These are phyloP conservation scores for Galbula dea DNA, from an alignment of 2,113 vertebrate species.

Conservation along the genomic window DNA sequence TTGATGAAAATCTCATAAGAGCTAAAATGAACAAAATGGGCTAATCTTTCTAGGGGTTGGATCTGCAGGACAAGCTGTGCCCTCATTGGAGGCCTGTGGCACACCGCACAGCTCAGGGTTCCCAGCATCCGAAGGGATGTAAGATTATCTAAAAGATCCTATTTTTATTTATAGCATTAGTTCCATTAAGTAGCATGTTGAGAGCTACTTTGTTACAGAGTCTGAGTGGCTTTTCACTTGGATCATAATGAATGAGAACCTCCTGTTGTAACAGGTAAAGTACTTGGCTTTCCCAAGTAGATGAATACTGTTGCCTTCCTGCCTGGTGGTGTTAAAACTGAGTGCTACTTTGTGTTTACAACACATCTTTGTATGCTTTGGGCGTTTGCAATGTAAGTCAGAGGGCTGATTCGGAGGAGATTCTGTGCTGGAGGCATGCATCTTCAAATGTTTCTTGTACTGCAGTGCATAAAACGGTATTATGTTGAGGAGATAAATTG, in stretches of 20 bases:
- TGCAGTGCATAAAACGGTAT: not conserved
- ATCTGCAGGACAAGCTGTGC: rapidly evolving
- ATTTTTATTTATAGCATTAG: not conserved
- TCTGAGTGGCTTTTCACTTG: not conserved
- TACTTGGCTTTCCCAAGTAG: not conserved
- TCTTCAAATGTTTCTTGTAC: not conserved
- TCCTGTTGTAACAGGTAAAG: not conserved
- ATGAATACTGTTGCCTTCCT: not conserved
- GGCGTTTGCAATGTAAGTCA: not conserved
- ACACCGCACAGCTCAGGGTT: rapidly evolving
- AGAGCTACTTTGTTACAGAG: not conserved
- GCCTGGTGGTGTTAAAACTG: not conserved
- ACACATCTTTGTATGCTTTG: not conserved
- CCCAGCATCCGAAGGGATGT: not conserved
- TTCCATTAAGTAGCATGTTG: not conserved
- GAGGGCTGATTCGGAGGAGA: not conserved
- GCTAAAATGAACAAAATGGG: not conserved
- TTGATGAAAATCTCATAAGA: not conserved
- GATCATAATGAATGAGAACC: not conserved
- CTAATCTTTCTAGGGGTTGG: not conserved
- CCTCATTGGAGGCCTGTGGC: not conserved
- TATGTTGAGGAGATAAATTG: not conserved
- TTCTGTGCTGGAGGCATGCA: rapidly evolving
- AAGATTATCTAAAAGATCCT: not conserved
- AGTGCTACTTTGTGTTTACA: not conserved